These are phyloP conservation scores for Whitmania pigra DNA, from an alignment of 1,140 invertebrate species.

Conservation along the genomic window DNA sequence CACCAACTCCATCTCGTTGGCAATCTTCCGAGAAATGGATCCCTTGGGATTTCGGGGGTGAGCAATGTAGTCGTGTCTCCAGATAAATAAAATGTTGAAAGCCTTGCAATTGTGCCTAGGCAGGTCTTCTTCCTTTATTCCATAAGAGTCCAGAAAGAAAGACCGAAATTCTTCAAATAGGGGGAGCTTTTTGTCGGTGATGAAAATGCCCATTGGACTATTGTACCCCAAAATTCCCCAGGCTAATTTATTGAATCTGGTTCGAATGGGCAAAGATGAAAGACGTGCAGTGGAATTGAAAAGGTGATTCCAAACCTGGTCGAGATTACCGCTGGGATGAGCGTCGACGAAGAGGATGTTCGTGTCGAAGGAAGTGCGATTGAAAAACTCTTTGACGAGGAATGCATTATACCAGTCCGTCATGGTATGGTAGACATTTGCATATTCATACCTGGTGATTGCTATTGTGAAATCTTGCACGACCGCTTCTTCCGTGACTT, in stretches of 20 bases:
- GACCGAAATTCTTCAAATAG: constrained; percentile 34
- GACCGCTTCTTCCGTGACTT: neutral
- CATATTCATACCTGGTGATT: constrained; percentile 36
- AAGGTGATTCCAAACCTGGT: constrained; percentile 32
- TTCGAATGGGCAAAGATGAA: constrained; percentile 24
- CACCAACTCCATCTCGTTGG: constrained; percentile 33
- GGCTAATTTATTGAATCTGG: constrained; percentile 28
- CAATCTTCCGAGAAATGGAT: constrained; percentile 31
- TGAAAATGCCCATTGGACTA: constrained; percentile 32
- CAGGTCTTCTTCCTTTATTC: neutral
- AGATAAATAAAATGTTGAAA: constrained; percentile 33
- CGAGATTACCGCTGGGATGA: constrained; percentile 33
- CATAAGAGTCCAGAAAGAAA: constrained; percentile 31
- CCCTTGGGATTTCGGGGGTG: constrained; percentile 35
- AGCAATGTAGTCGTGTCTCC: constrained; percentile 34
- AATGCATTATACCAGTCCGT: constrained; percentile 39
- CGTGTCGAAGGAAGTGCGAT: constrained; percentile 26
- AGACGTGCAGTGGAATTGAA: constrained; percentile 27
- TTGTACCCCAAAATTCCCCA: constrained; percentile 36
- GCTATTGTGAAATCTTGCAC: constrained; percentile 21
- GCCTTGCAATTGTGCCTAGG: constrained; percentile 27
- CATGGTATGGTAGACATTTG: constrained; percentile 39
- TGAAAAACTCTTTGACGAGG: constrained; percentile 33
- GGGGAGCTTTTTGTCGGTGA: constrained; percentile 24
- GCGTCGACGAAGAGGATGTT: constrained; percentile 34